Evolutionary conservation across 2,888 invertebrate species (phyloP), one percentile per base, ranked within the genome.

Genomic region (Rambutsinella grinnellia): DNA sequence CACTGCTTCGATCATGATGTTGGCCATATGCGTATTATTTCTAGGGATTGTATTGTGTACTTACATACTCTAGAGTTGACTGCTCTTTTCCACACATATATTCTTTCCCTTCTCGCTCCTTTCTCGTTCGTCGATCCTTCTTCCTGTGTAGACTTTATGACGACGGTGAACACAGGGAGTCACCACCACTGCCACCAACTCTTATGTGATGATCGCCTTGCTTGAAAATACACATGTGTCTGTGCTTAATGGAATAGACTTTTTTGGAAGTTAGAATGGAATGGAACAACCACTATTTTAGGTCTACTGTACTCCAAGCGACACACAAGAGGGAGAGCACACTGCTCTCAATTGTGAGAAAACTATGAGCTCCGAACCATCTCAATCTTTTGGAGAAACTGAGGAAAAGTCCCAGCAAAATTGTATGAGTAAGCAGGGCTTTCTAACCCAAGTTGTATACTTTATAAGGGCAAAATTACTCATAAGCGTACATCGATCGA

Each of bases 351-450:
- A n/a, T n/a, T n/a, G n/a, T 70, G 70, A 47, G 62, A 70, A 62
- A 70, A 62, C 62, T 62, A 70, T n/a, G n/a, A n/a, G 49, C 61
- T 70, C 62, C 62, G 21, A 26, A 54, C 62, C 56, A 46, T 70
- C 53, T 70, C 70, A 60, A 49, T 54, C 46, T 70, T 62, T 54
- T 54, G 56, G 62, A 70, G 44, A 17, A 61, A 70, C 70, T 70
- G 70, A 70, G 70, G 46, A 69, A 70, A 70, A 70, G 61, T 70
- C 70, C n/a, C n/a, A n/a, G n/a, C n/a, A n/a, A n/a, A n/a, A n/a
- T 58, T 46, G 27, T 47, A 26, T 67, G 66, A 46, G 61, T 65
- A 53, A 65, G 65, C 53, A n/a, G 28, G 6, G 49, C 27, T 17
- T 13, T 28, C 17, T 19, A 44, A 44, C 13, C 8, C 13, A 13